These are phyloP conservation scores for Odocoileus hemionus DNA, from an alignment of 2,113 vertebrate species.

Conservation along the genomic window DNA sequence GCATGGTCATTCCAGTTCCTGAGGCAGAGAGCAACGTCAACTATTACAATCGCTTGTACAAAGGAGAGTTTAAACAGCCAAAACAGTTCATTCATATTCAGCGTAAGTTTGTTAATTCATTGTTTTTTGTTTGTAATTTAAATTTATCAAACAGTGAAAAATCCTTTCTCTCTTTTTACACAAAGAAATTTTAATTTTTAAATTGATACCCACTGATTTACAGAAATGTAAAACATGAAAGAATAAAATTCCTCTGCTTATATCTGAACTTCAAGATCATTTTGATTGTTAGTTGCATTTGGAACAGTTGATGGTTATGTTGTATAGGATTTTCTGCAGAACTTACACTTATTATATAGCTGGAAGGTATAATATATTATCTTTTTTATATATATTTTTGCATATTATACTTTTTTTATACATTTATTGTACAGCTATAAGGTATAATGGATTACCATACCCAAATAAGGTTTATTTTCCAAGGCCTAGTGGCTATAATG, in stretches of 20 bases:
- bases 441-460: background rate
- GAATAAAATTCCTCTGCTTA: constrained; percentile 27
- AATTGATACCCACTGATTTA: background rate
- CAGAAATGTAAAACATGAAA: constrained; percentile 39
- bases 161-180: background rate
- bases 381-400: background rate
- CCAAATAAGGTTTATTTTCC: constrained; percentile 21
- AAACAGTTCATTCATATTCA: constrained; percentile 97
- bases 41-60: constrained; percentile 94
- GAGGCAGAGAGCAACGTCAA: constrained; percentile 93
- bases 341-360: background rate
- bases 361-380: background rate
- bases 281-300: constrained; percentile 48
- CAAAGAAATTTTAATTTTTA: constrained; percentile 49
- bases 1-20: constrained; percentile 96
- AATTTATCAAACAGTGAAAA: constrained; percentile 46
- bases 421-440: background rate
- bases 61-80: constrained; percentile 91
- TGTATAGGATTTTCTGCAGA: background rate
- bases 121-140: constrained; percentile 21
- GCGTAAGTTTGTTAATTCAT: constrained; percentile 83
- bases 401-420: background rate
- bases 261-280: constrained; percentile 23
- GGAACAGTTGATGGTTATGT: constrained; percentile 9
- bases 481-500: background rate